phyloP scores from a whole-genome alignment of 2,797 vertebrate genomes.

The Lagocephalus sceleratus region DNA sequence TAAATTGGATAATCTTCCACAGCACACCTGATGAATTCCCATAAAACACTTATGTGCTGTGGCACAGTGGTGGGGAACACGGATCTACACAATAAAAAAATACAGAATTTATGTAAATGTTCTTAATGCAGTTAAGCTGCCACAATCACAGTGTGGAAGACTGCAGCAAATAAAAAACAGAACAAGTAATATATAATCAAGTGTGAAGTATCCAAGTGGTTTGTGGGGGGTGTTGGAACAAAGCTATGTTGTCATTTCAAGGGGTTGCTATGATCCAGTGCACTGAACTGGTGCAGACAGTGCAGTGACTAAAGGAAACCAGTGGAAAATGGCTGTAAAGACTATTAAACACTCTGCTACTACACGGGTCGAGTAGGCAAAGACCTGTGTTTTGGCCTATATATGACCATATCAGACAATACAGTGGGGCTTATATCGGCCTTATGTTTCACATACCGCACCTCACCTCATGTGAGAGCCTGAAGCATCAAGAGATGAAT shows the following conservation, averaged over 20 bases:
- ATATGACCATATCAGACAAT: slow-evolving; percentile 44
- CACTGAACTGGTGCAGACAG: slow-evolving; percentile 38
- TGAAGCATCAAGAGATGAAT: slow-evolving; percentile 53
- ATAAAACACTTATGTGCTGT: too few species aligned
- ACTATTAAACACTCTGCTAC: slow-evolving; percentile 22
- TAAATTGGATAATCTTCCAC: too few species aligned
- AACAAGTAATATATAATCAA: too few species aligned
- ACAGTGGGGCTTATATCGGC: slow-evolving; percentile 23
- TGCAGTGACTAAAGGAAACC: slow-evolving; percentile 39
- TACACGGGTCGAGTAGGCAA: slow-evolving; percentile 29
- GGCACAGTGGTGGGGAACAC: too few species aligned
- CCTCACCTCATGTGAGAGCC: slow-evolving; percentile 38
- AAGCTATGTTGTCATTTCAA: slow-evolving; percentile 44
- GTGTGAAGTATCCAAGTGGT: too few species aligned
- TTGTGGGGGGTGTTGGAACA: slow-evolving; percentile 8
- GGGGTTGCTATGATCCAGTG: slow-evolving; percentile 43
- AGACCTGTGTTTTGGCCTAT: slow-evolving; percentile 31
- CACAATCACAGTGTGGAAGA: too few species aligned
- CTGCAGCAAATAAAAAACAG: too few species aligned
- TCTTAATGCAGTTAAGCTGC: too few species aligned
- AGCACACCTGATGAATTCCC: too few species aligned
- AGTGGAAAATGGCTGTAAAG: slow-evolving; percentile 19
- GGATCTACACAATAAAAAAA: too few species aligned
- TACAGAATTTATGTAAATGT: too few species aligned
- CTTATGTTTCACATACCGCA: slow-evolving; percentile 24